Conservation (phyloP, 53 echinoderm and acorn worm species). For the Patiria pectinifera region DNA sequence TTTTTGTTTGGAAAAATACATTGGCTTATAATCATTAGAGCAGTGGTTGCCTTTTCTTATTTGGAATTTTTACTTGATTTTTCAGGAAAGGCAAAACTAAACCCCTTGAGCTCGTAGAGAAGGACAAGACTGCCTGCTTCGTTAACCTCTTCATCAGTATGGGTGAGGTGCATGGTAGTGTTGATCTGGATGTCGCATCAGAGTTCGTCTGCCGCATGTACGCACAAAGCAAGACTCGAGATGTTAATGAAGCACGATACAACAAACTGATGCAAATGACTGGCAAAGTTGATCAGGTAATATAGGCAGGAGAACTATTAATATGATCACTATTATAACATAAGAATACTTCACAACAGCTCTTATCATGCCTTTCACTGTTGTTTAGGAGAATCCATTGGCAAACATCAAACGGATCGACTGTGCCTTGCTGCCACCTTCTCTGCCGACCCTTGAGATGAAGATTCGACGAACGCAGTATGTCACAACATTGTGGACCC, state of each 20-base stretch:
- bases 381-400: slow-evolving; percentile 63
- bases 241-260: slow-evolving; percentile 69
- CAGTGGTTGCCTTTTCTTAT: background rate
- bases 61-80: background rate
- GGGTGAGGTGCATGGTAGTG: background rate
- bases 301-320: background rate
- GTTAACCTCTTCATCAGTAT: slow-evolving; percentile 54
- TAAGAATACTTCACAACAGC: background rate
- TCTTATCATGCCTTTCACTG: background rate
- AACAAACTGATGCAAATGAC: slow-evolving; percentile 68
- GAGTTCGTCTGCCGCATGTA: slow-evolving; percentile 71
- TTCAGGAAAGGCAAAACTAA: slow-evolving; percentile 70
- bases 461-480: slow-evolving; percentile 33
- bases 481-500: slow-evolving; percentile 54
- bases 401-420: slow-evolving; percentile 64
- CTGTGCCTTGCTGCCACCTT: slow-evolving; percentile 72
- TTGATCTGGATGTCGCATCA: slow-evolving; percentile 57
- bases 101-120: slow-evolving; percentile 55
- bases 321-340: background rate
- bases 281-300: slow-evolving; percentile 52
- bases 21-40: too few species aligned
- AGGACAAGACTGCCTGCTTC: slow-evolving; percentile 51
- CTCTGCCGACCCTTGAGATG: slow-evolving; percentile 21
- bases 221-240: slow-evolving; percentile 38
- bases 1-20: too few species aligned